Evolutionary conservation across 2,113 vertebrate genomes (phyloP), one percentile per base, ranked within the genome.

Genomic region (Camarhynchus parvulus): DNA sequence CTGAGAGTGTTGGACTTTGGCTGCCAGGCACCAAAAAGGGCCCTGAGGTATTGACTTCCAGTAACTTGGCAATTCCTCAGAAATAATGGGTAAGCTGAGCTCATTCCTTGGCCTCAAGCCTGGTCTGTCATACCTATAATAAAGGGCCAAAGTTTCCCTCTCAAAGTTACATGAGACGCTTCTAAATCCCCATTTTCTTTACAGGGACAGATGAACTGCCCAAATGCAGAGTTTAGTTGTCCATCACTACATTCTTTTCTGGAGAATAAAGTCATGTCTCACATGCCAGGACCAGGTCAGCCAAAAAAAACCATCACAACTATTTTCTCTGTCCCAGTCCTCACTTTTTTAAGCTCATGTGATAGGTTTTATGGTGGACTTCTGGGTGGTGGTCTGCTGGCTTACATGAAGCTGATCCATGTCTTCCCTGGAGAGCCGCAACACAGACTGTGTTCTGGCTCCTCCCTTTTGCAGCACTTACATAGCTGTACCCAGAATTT

Each of bases 51-150:
- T 37, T 83, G 79, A 93, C 83, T 96, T 96, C 83, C 92, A 96
- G 96, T 90, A 94, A 95, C 41, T 62, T 83, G 64, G 76, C 88
- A 94, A 33, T 89, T 95, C 69, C 83, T 88, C 95, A 92, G 64
- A 87, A 94, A 79, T 49, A 9, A 83, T 83, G 56, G 41, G 28
- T 63, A 89, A 90, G 62, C 44, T 95, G 94, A 79, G 70, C 61
- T 94, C 91, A 92, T 95, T 96, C 56, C 52, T 92, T 94, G 91
- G 94, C 93, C 52, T 72, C 2, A 2, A 61, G 76, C 91, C 92
- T 80, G 42, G 21, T 83, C 56, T 79, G 44, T 91, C 81, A 91
- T 13, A 81, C 22, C 24, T 93, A 33, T 47, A 70, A 27, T 39
- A 55, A 33, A 88, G n/a, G 44, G 50, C 41, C 58, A 87, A 88